phyloP scores from a whole-genome alignment of 2,113 vertebrate genomes.

The Otocyon megalotis region DNA sequence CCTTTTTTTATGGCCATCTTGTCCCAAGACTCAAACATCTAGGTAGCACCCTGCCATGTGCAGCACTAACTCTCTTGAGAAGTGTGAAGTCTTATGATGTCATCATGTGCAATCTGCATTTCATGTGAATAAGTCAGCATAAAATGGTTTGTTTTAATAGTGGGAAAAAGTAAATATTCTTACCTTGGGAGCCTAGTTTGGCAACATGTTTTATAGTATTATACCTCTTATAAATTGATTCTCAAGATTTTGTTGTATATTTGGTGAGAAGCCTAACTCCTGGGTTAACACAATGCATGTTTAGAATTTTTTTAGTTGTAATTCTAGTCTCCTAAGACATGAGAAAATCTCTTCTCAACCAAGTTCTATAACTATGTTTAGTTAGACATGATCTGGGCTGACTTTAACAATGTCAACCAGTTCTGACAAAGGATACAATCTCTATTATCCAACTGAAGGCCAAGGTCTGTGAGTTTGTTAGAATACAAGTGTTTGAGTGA shows the following conservation, averaged over 20 bases:
- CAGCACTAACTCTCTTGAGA: not conserved
- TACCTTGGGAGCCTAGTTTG: too few relatives aligned
- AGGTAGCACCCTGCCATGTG: accelerated
- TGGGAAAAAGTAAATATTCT: not conserved
- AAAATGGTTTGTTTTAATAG: not conserved
- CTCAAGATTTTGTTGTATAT: not conserved
- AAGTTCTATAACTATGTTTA: not conserved
- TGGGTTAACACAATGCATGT: not conserved
- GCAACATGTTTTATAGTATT: not conserved
- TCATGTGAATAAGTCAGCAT: not conserved
- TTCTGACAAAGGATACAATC: not conserved
- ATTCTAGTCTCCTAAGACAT: not conserved
- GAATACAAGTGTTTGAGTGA: not conserved
- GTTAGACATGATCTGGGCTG: not conserved
- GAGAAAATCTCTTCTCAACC: not conserved
- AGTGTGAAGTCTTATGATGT: not conserved
- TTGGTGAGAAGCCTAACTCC: not conserved
- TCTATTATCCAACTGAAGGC: not conserved
- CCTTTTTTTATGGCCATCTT: not conserved
- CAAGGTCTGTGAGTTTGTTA: not conserved
- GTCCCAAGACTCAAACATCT: too few relatives aligned
- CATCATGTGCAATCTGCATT: not conserved
- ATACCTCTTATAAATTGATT: not conserved
- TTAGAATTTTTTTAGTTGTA: not conserved
- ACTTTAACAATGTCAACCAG: not conserved